These are phyloP conservation scores for Cryptosula pallasiana DNA, from an alignment of 2,888 invertebrate genomes.

Conservation along the genomic window DNA sequence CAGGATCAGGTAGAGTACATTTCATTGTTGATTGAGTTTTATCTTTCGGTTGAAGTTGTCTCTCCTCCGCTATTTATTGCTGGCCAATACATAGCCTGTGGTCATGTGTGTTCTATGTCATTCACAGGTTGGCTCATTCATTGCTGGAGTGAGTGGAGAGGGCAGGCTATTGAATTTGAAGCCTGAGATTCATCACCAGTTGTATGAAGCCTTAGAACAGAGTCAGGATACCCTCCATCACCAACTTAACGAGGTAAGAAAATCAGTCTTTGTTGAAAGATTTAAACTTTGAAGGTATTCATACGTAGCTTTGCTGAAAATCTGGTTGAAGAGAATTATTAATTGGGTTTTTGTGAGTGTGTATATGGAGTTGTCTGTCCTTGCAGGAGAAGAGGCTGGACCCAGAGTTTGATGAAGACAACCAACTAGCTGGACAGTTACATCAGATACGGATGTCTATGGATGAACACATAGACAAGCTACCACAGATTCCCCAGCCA, in stretches of 20 bases:
- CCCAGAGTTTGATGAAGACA: not conserved
- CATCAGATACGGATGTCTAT: conserved; percentile 18
- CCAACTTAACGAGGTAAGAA: conserved; percentile 13
- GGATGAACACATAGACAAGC: conserved; percentile 9
- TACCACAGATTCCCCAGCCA: not conserved
- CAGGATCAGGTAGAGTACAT: conserved; percentile 20
- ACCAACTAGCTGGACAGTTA: conserved; percentile 14
- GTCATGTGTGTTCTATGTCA: too few relatives aligned
- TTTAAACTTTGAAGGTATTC: too few relatives aligned
- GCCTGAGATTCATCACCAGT: conserved; percentile 20
- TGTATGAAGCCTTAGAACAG: conserved; percentile 19
- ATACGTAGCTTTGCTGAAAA: too few relatives aligned
- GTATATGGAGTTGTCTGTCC: not conserved
- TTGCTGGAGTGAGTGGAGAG: conserved; percentile 12
- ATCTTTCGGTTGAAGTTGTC: too few relatives aligned
- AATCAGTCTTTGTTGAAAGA: too few relatives aligned
- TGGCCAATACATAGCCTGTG: too few relatives aligned
- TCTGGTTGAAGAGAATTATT: too few relatives aligned
- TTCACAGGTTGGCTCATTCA: conserved; percentile 3
- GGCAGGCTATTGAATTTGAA: not conserved
- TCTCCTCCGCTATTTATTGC: too few relatives aligned
- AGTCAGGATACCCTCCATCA: conserved; percentile 23
- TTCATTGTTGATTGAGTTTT: too few relatives aligned
- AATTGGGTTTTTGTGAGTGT: not conserved
- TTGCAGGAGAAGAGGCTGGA: conserved; percentile 7